These are phyloP conservation scores for Diachrysia chrysitis DNA, from an alignment of 2,888 invertebrate genomes.

Conservation along the genomic window DNA sequence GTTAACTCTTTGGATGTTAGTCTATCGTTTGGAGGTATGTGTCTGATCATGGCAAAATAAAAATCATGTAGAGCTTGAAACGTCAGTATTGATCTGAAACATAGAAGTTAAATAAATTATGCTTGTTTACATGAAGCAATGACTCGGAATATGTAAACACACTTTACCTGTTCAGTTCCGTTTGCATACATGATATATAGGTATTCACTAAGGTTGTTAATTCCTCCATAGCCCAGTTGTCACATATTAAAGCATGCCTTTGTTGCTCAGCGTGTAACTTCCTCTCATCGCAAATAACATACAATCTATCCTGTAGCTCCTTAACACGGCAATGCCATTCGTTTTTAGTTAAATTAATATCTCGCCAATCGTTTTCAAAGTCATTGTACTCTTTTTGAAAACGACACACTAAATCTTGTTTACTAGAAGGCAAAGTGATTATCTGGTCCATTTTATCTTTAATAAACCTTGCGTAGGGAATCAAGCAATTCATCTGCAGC, in stretches of 20 bases:
- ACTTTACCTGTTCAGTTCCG: conserved; percentile 90
- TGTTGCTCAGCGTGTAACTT: conserved; percentile 88
- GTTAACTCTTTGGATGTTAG: conserved; percentile 77
- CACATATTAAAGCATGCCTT: conserved; percentile 83
- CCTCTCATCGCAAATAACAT: conserved; percentile 88
- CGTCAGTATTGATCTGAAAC: conserved; percentile 79
- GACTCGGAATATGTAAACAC: conserved; percentile 47
- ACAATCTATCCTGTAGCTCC: conserved; percentile 86
- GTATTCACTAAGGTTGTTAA: conserved; percentile 87
- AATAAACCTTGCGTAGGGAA: conserved; percentile 89
- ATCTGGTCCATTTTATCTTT: conserved; percentile 88
- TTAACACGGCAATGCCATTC: conserved; percentile 90
- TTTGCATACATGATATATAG: conserved; percentile 88
- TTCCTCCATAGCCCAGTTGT: conserved; percentile 90
- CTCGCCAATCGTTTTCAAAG: conserved; percentile 89
- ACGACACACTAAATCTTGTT: conserved; percentile 87
- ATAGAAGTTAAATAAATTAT: conserved; percentile 20
- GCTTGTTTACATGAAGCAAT: conserved; percentile 29
- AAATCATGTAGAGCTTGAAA: conserved; percentile 86
- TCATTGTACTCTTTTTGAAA: conserved; percentile 90
- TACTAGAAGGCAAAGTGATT: conserved; percentile 88
- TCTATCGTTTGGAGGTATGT: conserved; percentile 76
- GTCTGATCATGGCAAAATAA: conserved; percentile 80
- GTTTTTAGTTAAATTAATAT: conserved; percentile 88
- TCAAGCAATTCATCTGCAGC: conserved; percentile 85